A percentile compares a stretch with the other conserved stretches of the same genome.
Evolutionary conservation across 2,113 vertebrate species (phyloP).

Genomic region (Crotalus tigris): DNA sequence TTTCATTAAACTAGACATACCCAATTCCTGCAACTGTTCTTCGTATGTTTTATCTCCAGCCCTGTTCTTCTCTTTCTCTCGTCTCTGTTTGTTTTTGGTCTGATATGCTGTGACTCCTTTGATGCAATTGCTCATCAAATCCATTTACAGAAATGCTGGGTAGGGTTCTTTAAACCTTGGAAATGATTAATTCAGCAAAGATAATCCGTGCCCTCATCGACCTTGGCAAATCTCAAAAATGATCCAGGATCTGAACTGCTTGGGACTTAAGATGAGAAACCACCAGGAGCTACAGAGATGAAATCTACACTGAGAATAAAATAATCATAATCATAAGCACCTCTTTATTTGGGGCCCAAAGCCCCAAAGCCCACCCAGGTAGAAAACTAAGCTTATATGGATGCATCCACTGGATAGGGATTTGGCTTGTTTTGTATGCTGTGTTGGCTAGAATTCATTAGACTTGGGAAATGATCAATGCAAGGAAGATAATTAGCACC

Average conservation of each 20-base stretch:
- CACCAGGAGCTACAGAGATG: neutral
- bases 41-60: neutral
- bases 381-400: neutral
- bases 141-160: neutral
- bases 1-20: neutral
- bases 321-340: neutral
- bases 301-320: neutral
- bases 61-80: neutral
- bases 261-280: neutral
- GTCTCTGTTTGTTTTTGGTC: neutral
- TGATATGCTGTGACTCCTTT: no score
- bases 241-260: neutral
- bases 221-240: neutral
- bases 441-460: neutral
- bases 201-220: neutral
- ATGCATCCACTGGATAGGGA: neutral
- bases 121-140: neutral
- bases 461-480: neutral
- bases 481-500: slow-evolving; percentile 1
- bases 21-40: neutral
- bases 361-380: neutral
- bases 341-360: neutral
- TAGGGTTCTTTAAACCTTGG: neutral
- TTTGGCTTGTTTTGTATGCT: neutral
- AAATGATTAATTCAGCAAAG: neutral